Conservation (phyloP, 2,888 invertebrate genomes). For the Philonicus albiceps region DNA sequence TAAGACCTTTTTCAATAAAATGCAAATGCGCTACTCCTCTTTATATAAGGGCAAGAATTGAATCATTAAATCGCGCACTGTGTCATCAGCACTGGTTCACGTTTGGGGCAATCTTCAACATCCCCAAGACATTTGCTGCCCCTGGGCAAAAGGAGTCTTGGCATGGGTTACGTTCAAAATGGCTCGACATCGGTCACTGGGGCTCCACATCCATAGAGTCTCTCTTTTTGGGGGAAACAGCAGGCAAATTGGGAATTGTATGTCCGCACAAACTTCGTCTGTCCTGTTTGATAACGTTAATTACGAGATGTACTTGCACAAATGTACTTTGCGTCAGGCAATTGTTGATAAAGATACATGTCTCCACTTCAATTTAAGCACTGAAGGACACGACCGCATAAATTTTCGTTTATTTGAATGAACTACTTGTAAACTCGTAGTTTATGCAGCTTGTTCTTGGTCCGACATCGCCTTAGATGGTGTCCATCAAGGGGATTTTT, state of each 20-base stretch:
- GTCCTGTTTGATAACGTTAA: constrained; percentile 39
- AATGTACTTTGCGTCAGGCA: constrained; percentile 33
- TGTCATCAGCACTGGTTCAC: neutral
- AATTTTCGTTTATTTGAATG: constrained; percentile 36
- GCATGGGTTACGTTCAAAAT: constrained; percentile 2
- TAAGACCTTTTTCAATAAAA: neutral
- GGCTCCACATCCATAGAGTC: neutral
- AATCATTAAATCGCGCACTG: neutral
- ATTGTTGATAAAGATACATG: constrained; percentile 41
- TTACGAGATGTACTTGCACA: constrained; percentile 40
- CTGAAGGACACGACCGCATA: constrained; percentile 35
- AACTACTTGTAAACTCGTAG: constrained; percentile 26
- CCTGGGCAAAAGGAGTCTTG: neutral
- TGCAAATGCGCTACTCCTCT: neutral
- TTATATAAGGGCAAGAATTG: neutral
- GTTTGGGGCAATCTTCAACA: constrained; percentile 1
- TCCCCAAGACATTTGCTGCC: neutral
- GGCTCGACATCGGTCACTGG: constrained; percentile 25
- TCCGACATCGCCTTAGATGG: neutral
- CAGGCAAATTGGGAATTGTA: constrained; percentile 41
- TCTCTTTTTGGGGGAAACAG: neutral
- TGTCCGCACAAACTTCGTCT: constrained; percentile 39
- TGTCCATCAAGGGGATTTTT: neutral
- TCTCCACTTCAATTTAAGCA: constrained; percentile 39
- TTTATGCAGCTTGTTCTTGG: constrained; percentile 17